Conservation (phyloP, 2,113 vertebrate genomes). For the Proteles cristata region DNA sequence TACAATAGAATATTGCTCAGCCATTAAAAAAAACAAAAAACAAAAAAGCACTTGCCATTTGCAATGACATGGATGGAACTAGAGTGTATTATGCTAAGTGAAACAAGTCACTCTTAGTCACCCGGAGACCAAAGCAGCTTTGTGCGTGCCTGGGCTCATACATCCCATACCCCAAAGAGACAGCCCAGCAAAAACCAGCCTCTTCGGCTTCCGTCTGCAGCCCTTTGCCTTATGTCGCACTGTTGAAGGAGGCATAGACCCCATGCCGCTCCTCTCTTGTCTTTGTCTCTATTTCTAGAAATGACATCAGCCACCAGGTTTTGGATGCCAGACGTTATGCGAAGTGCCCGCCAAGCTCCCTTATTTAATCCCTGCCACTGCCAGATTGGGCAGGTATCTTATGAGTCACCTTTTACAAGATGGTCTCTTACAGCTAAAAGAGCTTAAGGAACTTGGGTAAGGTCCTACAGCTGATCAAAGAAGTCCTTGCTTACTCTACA, state of each 20-base stretch:
- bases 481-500: not conserved
- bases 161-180: not conserved
- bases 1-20: too few relatives aligned
- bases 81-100: too few relatives aligned
- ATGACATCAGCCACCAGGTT: not conserved
- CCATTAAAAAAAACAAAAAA: too few relatives aligned
- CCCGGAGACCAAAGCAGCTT: not conserved
- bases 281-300: not conserved
- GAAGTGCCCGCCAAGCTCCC: not conserved
- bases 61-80: too few relatives aligned
- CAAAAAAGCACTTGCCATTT: too few relatives aligned
- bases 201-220: not conserved
- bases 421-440: not conserved
- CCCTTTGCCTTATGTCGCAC: not conserved
- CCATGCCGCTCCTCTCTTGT: not conserved
- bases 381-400: not conserved
- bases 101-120: not conserved
- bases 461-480: not conserved
- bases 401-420: not conserved
- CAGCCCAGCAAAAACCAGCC: not conserved
- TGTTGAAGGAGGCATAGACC: not conserved
- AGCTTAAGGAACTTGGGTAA: not conserved
- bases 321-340: not conserved
- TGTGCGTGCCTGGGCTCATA: not conserved
- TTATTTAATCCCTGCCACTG: not conserved